Conservation (phyloP, 2,797 vertebrate genomes). For the Amniataba percoides region DNA sequence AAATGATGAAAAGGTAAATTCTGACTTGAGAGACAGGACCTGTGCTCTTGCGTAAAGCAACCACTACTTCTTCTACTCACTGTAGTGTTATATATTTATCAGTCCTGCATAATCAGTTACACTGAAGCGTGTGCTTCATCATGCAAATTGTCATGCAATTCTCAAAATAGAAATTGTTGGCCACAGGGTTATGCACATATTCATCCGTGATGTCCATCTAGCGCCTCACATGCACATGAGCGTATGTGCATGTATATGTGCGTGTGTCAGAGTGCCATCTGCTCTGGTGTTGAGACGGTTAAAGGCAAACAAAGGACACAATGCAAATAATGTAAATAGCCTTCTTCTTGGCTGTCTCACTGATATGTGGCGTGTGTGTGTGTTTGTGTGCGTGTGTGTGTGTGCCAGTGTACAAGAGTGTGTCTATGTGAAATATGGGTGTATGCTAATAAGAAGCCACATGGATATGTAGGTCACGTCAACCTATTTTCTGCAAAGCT, state of each 20-base stretch:
- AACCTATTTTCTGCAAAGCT: slow-evolving; percentile 80
- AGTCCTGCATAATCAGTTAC: slow-evolving; percentile 6
- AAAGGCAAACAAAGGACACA: slow-evolving; percentile 81
- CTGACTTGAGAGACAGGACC: not conserved
- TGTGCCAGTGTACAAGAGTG: slow-evolving; percentile 21
- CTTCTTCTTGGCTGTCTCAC: slow-evolving; percentile 72
- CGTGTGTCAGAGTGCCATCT: slow-evolving; percentile 73
- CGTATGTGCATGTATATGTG: slow-evolving; percentile 14
- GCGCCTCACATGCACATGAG: not conserved
- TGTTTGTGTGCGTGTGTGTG: slow-evolving; percentile 35
- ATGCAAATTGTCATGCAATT: slow-evolving; percentile 29
- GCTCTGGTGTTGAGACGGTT: slow-evolving; percentile 73
- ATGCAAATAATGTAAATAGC: slow-evolving; percentile 83
- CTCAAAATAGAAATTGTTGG: slow-evolving; percentile 45
- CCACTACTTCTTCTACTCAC: not conserved
- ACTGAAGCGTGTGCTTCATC: slow-evolving; percentile 23
- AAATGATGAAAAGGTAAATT: not conserved
- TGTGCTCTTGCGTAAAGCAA: too few species aligned
- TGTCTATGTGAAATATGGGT: slow-evolving; percentile 67
- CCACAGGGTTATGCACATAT: slow-evolving; percentile 20
- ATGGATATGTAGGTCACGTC: slow-evolving; percentile 87
- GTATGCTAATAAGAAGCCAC: slow-evolving; percentile 84
- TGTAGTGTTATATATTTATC: slow-evolving; percentile 8
- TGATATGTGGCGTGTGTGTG: slow-evolving; percentile 63
- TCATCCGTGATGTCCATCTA: slow-evolving; percentile 55